phyloP scores from a whole-genome alignment of 1,140 invertebrate genomes.

The Paralvinella palmiformis region DNA sequence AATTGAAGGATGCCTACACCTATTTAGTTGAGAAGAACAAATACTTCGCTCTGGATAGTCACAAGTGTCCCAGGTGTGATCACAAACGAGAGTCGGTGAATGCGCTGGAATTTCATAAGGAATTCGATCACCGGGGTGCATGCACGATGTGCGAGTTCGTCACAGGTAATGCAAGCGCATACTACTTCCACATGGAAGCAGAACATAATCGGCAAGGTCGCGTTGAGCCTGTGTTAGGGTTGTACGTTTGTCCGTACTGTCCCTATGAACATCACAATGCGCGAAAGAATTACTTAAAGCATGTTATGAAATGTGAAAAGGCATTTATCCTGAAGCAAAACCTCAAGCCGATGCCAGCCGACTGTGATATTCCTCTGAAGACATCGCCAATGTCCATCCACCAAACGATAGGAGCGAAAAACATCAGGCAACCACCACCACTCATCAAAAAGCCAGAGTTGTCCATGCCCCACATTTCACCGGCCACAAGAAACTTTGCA shows the following conservation, averaged over 20 bases:
- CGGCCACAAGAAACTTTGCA: too few species aligned
- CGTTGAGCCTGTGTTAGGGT: neutral
- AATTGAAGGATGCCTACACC: constrained; percentile 14
- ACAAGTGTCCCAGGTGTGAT: neutral
- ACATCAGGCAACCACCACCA: neutral
- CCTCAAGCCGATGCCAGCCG: constrained; percentile 17
- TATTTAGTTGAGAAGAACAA: constrained; percentile 15
- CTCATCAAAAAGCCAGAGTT: too few species aligned
- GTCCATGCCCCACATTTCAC: too few species aligned
- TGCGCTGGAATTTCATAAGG: constrained; percentile 11
- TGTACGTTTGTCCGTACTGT: constrained; percentile 14
- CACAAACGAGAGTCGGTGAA: constrained; percentile 11
- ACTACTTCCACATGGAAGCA: constrained; percentile 10
- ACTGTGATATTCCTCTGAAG: constrained; percentile 19
- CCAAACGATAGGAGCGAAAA: neutral
- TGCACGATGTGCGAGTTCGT: neutral
- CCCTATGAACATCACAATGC: constrained; percentile 16
- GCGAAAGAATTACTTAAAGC: neutral
- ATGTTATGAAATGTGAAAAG: constrained; percentile 17
- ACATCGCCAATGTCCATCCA: neutral
- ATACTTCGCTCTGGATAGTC: neutral
- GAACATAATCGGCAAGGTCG: constrained; percentile 12
- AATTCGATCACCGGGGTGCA: constrained; percentile 4
- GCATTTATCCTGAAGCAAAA: constrained; percentile 12
- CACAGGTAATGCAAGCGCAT: constrained; percentile 1